Conservation (phyloP, 2,888 invertebrate species). For the Drosophila macrospina region DNA sequence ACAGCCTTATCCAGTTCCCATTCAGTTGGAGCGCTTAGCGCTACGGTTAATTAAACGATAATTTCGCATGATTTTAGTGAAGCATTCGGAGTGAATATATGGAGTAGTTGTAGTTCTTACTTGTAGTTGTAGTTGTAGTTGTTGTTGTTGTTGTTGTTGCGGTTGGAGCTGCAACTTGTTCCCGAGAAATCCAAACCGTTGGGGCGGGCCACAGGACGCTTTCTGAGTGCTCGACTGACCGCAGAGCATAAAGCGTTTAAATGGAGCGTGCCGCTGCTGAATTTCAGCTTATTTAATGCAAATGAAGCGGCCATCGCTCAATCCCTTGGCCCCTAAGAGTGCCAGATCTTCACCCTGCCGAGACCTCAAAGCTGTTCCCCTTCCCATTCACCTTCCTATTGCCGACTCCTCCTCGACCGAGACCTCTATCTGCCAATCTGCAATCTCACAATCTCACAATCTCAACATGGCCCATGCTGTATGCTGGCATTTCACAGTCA, state of each 20-base stretch:
- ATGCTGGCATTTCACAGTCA: slow-evolving; percentile 56
- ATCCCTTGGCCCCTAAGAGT: slow-evolving; percentile 8
- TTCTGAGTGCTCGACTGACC: slow-evolving; percentile 51
- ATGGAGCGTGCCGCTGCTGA: slow-evolving; percentile 81
- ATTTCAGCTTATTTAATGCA: slow-evolving; percentile 85
- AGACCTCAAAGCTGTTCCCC: background rate
- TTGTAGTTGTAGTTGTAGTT: background rate
- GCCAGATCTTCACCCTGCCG: background rate
- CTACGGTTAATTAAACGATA: slow-evolving; percentile 83
- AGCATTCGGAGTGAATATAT: slow-evolving; percentile 23
- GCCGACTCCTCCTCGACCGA: slow-evolving; percentile 6
- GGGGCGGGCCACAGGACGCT: slow-evolving; percentile 32
- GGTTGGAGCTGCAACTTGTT: slow-evolving; percentile 14
- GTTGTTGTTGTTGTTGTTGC: background rate
- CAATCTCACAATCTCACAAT: background rate
- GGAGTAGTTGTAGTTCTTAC: background rate
- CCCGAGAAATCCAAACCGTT: slow-evolving; percentile 46
- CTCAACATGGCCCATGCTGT: slow-evolving; percentile 10
- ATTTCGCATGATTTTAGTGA: slow-evolving; percentile 75
- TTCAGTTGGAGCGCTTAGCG: slow-evolving; percentile 60
- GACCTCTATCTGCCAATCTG: slow-evolving; percentile 1
- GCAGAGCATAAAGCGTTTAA: slow-evolving; percentile 69
- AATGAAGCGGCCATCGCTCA: slow-evolving; percentile 79
- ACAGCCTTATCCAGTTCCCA: slow-evolving; percentile 16
- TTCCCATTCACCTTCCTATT: too few species aligned